Evolutionary conservation across 2,797 vertebrate species (phyloP).

Genomic region (Cercopithecus hamlyni): DNA sequence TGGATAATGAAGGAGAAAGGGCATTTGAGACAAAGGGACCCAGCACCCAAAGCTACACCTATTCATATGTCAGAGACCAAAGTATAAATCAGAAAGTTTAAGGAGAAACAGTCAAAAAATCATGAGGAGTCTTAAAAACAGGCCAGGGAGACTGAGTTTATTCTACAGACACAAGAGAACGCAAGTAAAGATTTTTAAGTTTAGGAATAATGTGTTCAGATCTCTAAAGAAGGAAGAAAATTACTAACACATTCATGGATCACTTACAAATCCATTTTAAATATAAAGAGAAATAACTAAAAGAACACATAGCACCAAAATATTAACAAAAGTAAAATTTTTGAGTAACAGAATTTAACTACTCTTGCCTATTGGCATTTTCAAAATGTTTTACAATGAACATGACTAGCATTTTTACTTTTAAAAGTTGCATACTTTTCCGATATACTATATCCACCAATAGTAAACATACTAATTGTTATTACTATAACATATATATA

Average conservation of each 20-base stretch:
- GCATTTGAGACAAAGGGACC: not conserved
- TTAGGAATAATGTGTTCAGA: not conserved
- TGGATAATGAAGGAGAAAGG: not conserved
- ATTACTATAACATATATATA: not conserved
- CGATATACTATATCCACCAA: not conserved
- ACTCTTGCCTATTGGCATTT: slow-evolving; percentile 9
- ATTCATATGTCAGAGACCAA: not conserved
- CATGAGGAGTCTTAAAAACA: not conserved
- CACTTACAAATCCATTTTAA: not conserved
- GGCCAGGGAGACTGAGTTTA: not conserved
- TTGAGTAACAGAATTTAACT: not conserved
- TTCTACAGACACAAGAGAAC: not conserved
- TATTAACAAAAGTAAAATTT: slow-evolving; percentile 13
- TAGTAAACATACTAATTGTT: not conserved
- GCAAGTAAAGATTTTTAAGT: slow-evolving; percentile 15
- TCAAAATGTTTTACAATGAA: not conserved
- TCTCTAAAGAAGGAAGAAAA: not conserved
- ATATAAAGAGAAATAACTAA: not conserved
- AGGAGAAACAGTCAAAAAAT: not conserved
- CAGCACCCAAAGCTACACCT: not conserved
- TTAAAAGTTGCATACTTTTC: not conserved
- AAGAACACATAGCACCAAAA: not conserved
- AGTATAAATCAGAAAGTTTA: not conserved
- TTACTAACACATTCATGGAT: not conserved
- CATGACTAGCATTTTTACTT: not conserved